Conservation (phyloP, 2,113 vertebrate genomes). For the Percopsis transmontana region DNA sequence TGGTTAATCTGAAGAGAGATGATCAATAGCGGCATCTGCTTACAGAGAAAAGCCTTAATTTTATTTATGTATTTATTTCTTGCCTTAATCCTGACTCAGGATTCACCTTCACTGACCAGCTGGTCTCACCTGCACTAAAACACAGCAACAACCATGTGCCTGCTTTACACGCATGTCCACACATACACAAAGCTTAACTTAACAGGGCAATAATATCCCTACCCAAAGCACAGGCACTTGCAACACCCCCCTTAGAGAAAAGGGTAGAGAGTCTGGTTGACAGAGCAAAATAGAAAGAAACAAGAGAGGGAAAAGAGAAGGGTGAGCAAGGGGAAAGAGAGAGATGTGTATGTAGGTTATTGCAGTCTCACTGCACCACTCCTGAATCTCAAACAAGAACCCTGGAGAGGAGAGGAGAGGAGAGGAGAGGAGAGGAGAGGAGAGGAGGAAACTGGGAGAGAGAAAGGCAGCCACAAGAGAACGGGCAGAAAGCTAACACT, state of each 20-base stretch:
- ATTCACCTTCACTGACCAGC: slow-evolving; percentile 33
- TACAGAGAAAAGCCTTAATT: background rate
- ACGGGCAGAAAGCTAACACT: slow-evolving; percentile 58
- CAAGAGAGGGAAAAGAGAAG: slow-evolving; percentile 11
- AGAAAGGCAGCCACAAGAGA: slow-evolving; percentile 19
- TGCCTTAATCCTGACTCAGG: slow-evolving; percentile 37
- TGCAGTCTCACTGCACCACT: slow-evolving; percentile 71
- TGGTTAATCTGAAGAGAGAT: no score
- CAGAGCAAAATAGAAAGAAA: no score
- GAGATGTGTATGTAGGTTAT: slow-evolving; percentile 68
- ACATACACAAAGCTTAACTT: slow-evolving; percentile 10
- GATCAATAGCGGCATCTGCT: slow-evolving; percentile 11
- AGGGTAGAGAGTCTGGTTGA: no score
- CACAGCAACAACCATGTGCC: slow-evolving; percentile 60
- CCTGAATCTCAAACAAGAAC: slow-evolving; percentile 73
- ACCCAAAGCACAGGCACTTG: slow-evolving; percentile 34
- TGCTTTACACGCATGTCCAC: slow-evolving; percentile 35
- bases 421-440: slow-evolving; percentile 31
- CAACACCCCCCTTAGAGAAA: no score
- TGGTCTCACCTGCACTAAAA: slow-evolving; percentile 54
- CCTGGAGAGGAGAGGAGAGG: slow-evolving; percentile 60
- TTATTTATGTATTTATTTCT: background rate
- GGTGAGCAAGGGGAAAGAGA: slow-evolving; percentile 9
- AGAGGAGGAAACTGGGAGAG: background rate
- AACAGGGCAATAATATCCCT: no score